Conservation (phyloP, 1,140 invertebrate genomes). For the Apis dorsata region DNA sequence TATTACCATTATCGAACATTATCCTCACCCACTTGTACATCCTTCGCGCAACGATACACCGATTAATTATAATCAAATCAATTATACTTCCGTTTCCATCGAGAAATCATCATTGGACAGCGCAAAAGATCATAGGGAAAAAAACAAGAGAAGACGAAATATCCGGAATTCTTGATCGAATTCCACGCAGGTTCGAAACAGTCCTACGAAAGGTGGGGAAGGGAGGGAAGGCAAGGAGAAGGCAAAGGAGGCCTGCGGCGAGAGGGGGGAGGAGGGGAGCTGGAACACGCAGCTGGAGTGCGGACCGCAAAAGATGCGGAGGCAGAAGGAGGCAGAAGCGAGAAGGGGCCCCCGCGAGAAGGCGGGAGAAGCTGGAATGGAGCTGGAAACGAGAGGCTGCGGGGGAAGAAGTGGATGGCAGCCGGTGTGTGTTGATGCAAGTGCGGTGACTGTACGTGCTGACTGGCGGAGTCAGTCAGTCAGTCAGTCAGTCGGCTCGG, state of each 20-base stretch:
- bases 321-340: neutral
- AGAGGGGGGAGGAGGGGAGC: neutral
- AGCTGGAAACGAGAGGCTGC: constrained; percentile 64
- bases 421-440: constrained; percentile 65
- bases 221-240: neutral
- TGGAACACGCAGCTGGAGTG: neutral
- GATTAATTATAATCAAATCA: neutral
- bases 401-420: constrained; percentile 55
- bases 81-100: neutral
- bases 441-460: constrained; percentile 64
- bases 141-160: neutral
- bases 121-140: neutral
- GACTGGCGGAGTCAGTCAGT: constrained; percentile 67
- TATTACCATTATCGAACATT: constrained; percentile 2
- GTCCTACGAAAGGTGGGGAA: neutral
- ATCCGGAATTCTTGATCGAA: neutral
- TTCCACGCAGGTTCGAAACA: neutral
- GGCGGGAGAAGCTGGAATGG: constrained; percentile 49
- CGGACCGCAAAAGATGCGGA: constrained; percentile 4
- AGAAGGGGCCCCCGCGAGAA: neutral
- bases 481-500: constrained; percentile 73
- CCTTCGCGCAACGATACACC: neutral
- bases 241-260: too few species aligned
- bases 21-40: too few species aligned
- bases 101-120: neutral